Percentiles rank a stretch among this genome's conserved stretches.
These are phyloP conservation scores for Drosophila paramelanica DNA, from an alignment of 2,888 invertebrate genomes.

Conservation along the genomic window DNA sequence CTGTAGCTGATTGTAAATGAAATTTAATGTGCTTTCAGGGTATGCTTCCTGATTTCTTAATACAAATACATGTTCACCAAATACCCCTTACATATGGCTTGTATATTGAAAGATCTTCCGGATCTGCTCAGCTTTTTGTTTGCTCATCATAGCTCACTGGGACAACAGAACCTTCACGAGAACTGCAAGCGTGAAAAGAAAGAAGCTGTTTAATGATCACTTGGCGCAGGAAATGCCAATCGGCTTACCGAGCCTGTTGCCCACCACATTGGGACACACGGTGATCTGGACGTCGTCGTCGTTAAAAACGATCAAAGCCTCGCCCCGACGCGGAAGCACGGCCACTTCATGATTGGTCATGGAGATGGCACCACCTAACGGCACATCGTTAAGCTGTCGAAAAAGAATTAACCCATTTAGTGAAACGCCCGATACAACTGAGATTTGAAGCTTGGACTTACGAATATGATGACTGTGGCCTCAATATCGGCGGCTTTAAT, in stretches of 20 bases:
- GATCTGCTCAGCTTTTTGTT: neutral
- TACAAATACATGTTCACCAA: too few relatives aligned
- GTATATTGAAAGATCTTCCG: too few relatives aligned
- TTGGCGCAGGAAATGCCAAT: neutral
- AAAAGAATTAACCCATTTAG: rapidly evolving
- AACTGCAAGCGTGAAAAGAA: constrained; percentile 26
- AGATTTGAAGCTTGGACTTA: constrained; percentile 21
- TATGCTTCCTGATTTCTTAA: too few relatives aligned
- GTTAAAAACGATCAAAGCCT: constrained; percentile 34
- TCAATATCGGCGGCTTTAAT: constrained; percentile 12
- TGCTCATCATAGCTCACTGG: neutral
- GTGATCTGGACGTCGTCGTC: constrained; percentile 25
- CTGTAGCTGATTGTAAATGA: neutral
- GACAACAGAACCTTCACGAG: constrained; percentile 42
- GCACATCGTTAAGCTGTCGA: constrained; percentile 42
- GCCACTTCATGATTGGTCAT: constrained; percentile 10
- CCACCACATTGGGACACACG: constrained; percentile 52
- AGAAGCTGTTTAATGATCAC: too few relatives aligned
- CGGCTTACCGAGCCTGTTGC: constrained; percentile 46
- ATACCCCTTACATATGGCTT: too few relatives aligned
- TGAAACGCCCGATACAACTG: neutral
- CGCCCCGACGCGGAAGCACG: constrained; percentile 41
- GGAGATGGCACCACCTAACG: constrained; percentile 45
- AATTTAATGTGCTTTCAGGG: neutral
- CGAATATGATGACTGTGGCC: constrained; percentile 44